A percentile compares a stretch with the other conserved stretches of the same genome.
These are phyloP conservation scores for Anthopleura xanthogrammica DNA, from an alignment of 92 coral and sea anemone genomes.

Conservation along the genomic window DNA sequence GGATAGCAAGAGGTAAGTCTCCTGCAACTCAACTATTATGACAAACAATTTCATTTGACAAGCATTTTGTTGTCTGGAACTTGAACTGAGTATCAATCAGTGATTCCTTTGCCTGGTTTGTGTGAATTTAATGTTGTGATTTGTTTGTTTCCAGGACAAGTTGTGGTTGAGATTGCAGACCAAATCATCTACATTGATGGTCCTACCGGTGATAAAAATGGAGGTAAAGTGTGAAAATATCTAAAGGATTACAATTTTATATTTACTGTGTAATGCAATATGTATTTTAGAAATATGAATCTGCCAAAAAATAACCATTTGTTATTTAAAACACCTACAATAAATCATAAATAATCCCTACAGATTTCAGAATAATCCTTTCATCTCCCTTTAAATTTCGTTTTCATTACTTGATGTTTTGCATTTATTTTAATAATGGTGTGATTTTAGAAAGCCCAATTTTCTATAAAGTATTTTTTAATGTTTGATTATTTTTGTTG, in stretches of 20 bases:
- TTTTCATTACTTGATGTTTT: no score
- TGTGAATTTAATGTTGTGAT: background rate
- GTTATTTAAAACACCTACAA: background rate
- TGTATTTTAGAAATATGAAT: no score
- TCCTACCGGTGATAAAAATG: constrained; percentile 32
- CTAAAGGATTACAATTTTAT: no score
- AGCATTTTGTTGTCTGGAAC: no score
- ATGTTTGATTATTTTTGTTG: no score
- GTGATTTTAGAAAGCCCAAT: no score
- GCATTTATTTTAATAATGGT: no score
- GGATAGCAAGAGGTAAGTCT: constrained; percentile 37
- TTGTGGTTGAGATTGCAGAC: constrained; percentile 48
- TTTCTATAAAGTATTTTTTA: no score
- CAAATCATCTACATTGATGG: constrained; percentile 36
- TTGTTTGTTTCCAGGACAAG: constrained; percentile 36
- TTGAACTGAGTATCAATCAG: background rate
- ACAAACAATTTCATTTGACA: no score
- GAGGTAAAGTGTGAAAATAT: constrained; percentile 24
- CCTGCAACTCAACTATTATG: no score
- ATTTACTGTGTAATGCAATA: background rate
- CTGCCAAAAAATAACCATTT: no score
- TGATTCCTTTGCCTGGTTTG: background rate
- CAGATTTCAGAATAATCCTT: background rate
- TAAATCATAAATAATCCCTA: background rate
- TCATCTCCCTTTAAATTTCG: background rate